Percentiles rank a stretch among this genome's conserved stretches.
phyloP scores from a whole-genome alignment of 1,140 invertebrate species.

The Aphidius gifuensis region DNA sequence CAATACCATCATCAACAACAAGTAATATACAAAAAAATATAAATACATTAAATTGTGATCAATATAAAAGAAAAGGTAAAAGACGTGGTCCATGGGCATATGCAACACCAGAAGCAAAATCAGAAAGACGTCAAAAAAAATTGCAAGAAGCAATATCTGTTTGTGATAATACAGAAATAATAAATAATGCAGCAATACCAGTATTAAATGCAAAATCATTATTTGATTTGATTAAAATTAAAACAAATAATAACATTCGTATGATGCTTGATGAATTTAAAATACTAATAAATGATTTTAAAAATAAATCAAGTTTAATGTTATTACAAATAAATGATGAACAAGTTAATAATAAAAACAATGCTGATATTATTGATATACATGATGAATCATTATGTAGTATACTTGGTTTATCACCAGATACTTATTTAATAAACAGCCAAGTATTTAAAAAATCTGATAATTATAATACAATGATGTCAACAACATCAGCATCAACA shows the following conservation, averaged over 20 bases:
- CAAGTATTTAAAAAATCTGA: conserved; percentile 27
- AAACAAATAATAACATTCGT: conserved; percentile 44
- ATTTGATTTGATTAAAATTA: conserved; percentile 44
- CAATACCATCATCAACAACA: conserved; percentile 55
- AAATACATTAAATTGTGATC: conserved; percentile 34
- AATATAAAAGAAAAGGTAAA: conserved; percentile 48
- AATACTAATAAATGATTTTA: conserved; percentile 38
- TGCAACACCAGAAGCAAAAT: conserved; percentile 50
- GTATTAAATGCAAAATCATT: conserved; percentile 46
- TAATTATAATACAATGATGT: conserved; percentile 12
- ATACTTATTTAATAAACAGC: conserved; percentile 39
- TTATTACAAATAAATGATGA: conserved; percentile 30
- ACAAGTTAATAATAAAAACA: not conserved
- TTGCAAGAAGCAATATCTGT: conserved; percentile 55
- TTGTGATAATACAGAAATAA: conserved; percentile 45
- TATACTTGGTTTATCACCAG: conserved; percentile 39
- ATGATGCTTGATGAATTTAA: conserved; percentile 43
- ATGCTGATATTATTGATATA: conserved; percentile 35
- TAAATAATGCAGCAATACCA: conserved; percentile 49
- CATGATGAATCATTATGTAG: conserved; percentile 40
- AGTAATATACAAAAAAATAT: conserved; percentile 36
- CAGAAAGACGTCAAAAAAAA: conserved; percentile 53
- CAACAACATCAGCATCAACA: not conserved
- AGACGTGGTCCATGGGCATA: conserved; percentile 51
- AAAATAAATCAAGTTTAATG: conserved; percentile 36